Percentiles rank a stretch among this genome's conserved stretches.
Evolutionary conservation across 2,113 vertebrate species (phyloP).

Genomic region (Chlorocebus sabaeus): DNA sequence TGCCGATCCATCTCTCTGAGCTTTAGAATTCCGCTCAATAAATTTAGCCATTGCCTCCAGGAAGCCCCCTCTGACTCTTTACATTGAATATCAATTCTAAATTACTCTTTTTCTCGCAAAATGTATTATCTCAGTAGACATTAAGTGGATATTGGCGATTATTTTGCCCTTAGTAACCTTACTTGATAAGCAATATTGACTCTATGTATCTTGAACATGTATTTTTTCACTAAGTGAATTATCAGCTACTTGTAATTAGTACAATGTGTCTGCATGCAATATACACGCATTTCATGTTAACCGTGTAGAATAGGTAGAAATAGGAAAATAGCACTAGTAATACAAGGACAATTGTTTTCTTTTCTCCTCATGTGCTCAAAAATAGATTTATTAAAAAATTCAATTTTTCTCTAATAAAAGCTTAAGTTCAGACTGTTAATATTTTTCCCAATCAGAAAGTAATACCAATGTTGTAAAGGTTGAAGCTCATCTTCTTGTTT

Average conservation of each 20-base stretch:
- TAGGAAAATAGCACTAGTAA: neutral
- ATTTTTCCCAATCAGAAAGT: neutral
- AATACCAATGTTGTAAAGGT: neutral
- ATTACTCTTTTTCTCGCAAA: neutral
- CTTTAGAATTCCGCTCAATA: slow-evolving; percentile 9
- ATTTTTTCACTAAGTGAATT: neutral
- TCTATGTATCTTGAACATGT: neutral
- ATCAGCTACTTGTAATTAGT: neutral
- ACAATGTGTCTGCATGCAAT: neutral
- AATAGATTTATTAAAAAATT: slow-evolving; percentile 2
- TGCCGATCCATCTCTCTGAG: neutral
- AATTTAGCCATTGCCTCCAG: neutral
- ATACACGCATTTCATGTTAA: neutral
- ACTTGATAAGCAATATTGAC: neutral
- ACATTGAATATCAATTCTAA: neutral
- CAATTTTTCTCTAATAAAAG: neutral
- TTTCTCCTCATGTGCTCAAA: neutral
- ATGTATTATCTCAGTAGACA: neutral
- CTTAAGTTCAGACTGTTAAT: neutral
- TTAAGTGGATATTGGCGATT: neutral
- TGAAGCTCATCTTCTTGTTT: slow-evolving; percentile 44
- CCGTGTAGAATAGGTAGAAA: neutral
- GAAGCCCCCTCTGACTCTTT: neutral
- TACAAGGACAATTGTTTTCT: neutral
- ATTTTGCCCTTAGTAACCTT: neutral